Conservation (phyloP, 2,888 invertebrate species). For the Bombylius discolor region DNA sequence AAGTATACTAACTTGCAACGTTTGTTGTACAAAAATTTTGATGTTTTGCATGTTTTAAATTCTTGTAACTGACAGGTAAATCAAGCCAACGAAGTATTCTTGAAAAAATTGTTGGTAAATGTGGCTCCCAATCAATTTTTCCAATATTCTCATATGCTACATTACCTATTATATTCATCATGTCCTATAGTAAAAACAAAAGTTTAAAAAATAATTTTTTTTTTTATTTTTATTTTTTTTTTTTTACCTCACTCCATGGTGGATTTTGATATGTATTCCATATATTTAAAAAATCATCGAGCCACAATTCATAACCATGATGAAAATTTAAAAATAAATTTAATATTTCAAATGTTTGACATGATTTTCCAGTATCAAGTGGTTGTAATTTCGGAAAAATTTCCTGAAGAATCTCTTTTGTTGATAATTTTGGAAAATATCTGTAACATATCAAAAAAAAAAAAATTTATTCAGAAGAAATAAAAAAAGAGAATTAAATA, state of each 20-base stretch:
- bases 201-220: too few species aligned
- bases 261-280: constrained; percentile 68
- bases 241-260: constrained; percentile 26
- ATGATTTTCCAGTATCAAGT: constrained; percentile 44
- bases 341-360: constrained; percentile 45
- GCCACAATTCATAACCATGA: constrained; percentile 62
- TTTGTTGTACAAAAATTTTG: constrained; percentile 32
- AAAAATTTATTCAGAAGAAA: neutral
- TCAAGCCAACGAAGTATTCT: constrained; percentile 59
- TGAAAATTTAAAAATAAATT: constrained; percentile 58
- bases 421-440: constrained; percentile 59
- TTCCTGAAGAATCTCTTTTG: constrained; percentile 75
- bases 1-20: constrained; percentile 12
- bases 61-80: constrained; percentile 65
- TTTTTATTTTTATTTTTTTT: neutral
- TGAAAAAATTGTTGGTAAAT: constrained; percentile 64
- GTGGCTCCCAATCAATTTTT: constrained; percentile 75
- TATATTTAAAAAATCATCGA: constrained; percentile 60
- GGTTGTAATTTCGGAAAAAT: constrained; percentile 69
- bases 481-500: neutral
- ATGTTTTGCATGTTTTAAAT: constrained; percentile 44
- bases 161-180: constrained; percentile 61
- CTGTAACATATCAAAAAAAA: constrained; percentile 29
- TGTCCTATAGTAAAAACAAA: constrained; percentile 39
- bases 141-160: constrained; percentile 65